A percentile compares a stretch with the other conserved stretches of the same genome.
Conservation (phyloP, 2,797 vertebrate genomes). For the Rhinella marina region DNA sequence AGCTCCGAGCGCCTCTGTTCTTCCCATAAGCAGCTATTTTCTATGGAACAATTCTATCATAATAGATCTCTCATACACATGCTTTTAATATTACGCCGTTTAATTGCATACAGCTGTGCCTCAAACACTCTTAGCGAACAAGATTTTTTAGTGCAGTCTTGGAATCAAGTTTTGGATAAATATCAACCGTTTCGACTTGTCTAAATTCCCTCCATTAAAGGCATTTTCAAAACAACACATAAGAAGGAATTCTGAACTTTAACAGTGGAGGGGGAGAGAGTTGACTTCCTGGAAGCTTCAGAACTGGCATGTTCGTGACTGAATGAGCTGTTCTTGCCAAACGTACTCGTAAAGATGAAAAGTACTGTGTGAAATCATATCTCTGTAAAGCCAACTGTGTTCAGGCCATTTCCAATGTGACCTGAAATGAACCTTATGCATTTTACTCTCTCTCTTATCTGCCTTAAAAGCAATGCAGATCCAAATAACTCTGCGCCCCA, state of each 20-base stretch:
- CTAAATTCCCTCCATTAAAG: slow-evolving; percentile 69
- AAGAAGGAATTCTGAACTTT: slow-evolving; percentile 45
- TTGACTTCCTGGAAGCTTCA: slow-evolving; percentile 66
- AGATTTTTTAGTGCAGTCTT: slow-evolving; percentile 70
- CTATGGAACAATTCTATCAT: slow-evolving; percentile 73
- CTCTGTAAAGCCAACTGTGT: slow-evolving; percentile 66
- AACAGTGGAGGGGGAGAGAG: slow-evolving; percentile 17
- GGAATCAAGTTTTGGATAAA: slow-evolving; percentile 73
- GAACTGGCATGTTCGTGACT: slow-evolving; percentile 62
- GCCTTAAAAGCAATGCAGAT: slow-evolving; percentile 62
- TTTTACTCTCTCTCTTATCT: slow-evolving; percentile 59
- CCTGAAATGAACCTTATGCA: slow-evolving; percentile 71
- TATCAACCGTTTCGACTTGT: slow-evolving; percentile 71
- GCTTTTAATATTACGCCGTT: slow-evolving; percentile 79
- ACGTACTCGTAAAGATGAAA: slow-evolving; percentile 63
- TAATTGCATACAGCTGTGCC: slow-evolving; percentile 79
- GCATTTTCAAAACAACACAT: slow-evolving; percentile 61
- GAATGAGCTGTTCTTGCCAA: slow-evolving; percentile 60
- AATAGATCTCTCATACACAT: slow-evolving; percentile 75
- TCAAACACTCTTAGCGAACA: slow-evolving; percentile 77
- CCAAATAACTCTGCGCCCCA: slow-evolving; percentile 36
- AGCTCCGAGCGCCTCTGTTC: slow-evolving; percentile 63
- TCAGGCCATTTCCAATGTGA: slow-evolving; percentile 66
- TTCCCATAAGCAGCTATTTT: slow-evolving; percentile 70
- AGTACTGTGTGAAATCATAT: slow-evolving; percentile 65